Percentiles rank a stretch among this genome's conserved stretches.
Evolutionary conservation across 1,140 invertebrate genomes (phyloP).

Genomic region (Drosophila subpulchrella): DNA sequence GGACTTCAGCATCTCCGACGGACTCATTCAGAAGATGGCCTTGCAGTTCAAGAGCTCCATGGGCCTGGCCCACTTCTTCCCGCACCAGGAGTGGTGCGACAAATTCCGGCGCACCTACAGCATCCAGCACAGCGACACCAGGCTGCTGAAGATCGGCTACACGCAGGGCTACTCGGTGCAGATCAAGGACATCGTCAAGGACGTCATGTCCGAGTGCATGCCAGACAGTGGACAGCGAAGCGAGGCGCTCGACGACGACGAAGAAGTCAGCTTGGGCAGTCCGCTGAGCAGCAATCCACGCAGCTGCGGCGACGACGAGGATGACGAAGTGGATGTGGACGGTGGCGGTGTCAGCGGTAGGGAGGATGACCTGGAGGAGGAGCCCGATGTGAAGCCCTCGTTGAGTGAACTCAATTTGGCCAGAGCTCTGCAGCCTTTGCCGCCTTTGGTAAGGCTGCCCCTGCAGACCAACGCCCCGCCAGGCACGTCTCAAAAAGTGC

Average conservation of each 20-base stretch:
- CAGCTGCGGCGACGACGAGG: slow-evolving; percentile 42
- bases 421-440: slow-evolving; percentile 34
- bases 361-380: slow-evolving; percentile 44
- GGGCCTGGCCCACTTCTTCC: slow-evolving; percentile 76
- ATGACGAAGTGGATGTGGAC: slow-evolving; percentile 65
- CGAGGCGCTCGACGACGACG: slow-evolving; percentile 30
- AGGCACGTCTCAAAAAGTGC: slow-evolving; percentile 73
- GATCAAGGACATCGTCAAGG: slow-evolving; percentile 79
- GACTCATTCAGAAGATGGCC: slow-evolving; percentile 79
- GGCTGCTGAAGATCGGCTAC: slow-evolving; percentile 70
- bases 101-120: slow-evolving; percentile 74
- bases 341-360: slow-evolving; percentile 47
- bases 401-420: slow-evolving; percentile 49
- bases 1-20: slow-evolving; percentile 77
- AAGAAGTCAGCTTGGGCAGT: slow-evolving; percentile 46
- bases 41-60: slow-evolving; percentile 79
- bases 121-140: slow-evolving; percentile 69
- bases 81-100: slow-evolving; percentile 81
- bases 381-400: slow-evolving; percentile 58
- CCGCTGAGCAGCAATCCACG: slow-evolving; percentile 49
- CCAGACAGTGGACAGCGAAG: slow-evolving; percentile 8
- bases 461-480: slow-evolving; percentile 48
- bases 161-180: slow-evolving; percentile 75
- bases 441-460: slow-evolving; percentile 57
- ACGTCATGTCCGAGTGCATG: slow-evolving; percentile 64